Base-by-base conservation (phyloP, 2,113 vertebrate species). In the Sisor rabdophorus region DNA sequence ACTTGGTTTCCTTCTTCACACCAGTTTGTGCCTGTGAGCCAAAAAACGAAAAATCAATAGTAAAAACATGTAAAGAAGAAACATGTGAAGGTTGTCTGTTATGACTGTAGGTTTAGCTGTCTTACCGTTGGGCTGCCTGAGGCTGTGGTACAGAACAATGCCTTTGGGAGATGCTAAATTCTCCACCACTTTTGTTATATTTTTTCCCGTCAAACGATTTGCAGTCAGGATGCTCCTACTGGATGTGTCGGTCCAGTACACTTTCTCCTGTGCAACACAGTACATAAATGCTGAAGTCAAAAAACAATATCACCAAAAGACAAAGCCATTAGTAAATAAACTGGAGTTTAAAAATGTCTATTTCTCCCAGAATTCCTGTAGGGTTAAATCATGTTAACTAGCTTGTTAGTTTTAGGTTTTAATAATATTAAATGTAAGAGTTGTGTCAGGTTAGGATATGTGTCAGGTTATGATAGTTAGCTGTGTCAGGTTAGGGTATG, bases 241-340 rank as follows among this genome's bases (percentile, higher is more conserved):
- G 8, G 19, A 65, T 17, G 82, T 11, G 20, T 97, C 95, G 0
- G 94, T 95, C 95, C 95, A 97, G 83, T 93, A 97, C 0, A 97
- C 92, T 76, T 88, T 93, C 11, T 96, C 94, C 95, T 97, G 68
- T 80, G 61, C 13, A 44, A 47, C 26, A 73, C 13, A 63, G 28
- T 16, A 71, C 16, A 55, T 13, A 73, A 24, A 22, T 10, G 5
- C 11, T 55, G 56, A 9, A 8, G 12, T 53, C 56, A 67, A 26
- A 13, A 80, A 28, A n/a, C 40, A 16, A 68, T 36, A 28, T 44
- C 20, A 30, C 44, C 1, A 5, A 15, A 2, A 22, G 22, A 67
- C 0, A 50, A 48, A 50, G 19, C 15, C 13, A 19, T 68, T 19
- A 28, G 10, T 52, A 19, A 52, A 28, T 52, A 67, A 47, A 22